Evolutionary conservation across 2,797 vertebrate genomes (phyloP), one percentile per base, ranked within the genome.

Genomic region (Enteromius anoplus): DNA sequence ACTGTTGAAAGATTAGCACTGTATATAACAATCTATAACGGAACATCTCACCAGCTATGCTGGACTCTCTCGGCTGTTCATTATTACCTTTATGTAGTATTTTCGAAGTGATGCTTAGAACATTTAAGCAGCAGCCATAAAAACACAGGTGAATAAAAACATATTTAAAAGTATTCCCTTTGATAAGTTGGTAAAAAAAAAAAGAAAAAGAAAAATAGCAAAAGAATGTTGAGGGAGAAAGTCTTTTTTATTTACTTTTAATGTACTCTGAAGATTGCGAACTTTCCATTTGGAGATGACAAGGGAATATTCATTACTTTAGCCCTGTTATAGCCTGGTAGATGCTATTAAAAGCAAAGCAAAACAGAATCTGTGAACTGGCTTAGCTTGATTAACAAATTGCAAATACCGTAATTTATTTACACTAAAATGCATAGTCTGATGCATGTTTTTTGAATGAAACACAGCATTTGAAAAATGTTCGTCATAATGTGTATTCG

Each of bases 11-110:
- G 65, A 65, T 78, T 76, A 72, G 45, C 68, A 58, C 82, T 51
- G 65, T 73, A 42, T 60, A 71, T 78, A 70, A 78, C 65, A 70
- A 83, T 77, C 65, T 60, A 47, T 70, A 83, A 83, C 15, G 47
- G 75, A 37, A 12, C 10, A 62, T 60, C 53, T 79, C 34, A 60
- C 37, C 42, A 70, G 55, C 76, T 68, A 68, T 32, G 49, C 42
- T 75, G 14, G 26, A 47, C 80, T 82, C 62, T 85, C 65, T 37
- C 51, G 26, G 60, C 69, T 60, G 26, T 32, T 77, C 64, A 75
- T 68, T 45, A 77, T 4, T 12, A 37, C 17, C 58, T 34, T 49
- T 21, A 65, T 14, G 15, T 34, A 34, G 29, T 15, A 81, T 81
- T 73, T 34, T 21, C 15, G 10, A n/a, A 53, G 15, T 51, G 55